Evolutionary conservation across 2,888 invertebrate species (phyloP).

Genomic region (Rugalucina vietnamica): DNA sequence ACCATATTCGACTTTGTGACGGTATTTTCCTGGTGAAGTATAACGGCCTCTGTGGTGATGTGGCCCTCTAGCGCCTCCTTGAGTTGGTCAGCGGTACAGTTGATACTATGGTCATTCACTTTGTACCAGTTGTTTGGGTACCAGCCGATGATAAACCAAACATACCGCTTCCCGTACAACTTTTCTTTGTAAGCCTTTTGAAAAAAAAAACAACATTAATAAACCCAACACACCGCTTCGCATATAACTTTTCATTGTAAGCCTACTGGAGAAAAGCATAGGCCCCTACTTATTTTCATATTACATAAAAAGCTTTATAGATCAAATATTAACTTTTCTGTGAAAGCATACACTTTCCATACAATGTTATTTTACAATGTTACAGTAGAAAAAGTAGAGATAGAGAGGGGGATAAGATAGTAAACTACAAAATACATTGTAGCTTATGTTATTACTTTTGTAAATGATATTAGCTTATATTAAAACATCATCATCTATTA

Average conservation of each 20-base stretch:
- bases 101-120: conserved; percentile 90
- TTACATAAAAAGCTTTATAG: no score
- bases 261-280: no score
- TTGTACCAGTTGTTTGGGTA: conserved; percentile 99
- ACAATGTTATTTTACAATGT: no score
- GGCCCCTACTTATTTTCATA: no score
- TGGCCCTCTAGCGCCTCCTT: conserved; percentile 97
- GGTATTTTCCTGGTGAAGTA: conserved; percentile 97
- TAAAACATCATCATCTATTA: no score
- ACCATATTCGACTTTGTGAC: conserved; percentile 96
- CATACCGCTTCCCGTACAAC: conserved; percentile 97
- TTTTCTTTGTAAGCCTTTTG: conserved; percentile 93
- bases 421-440: no score
- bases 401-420: no score
- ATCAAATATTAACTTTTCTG: no score
- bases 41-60: conserved; percentile 98
- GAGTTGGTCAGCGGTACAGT: conserved; percentile 97
- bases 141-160: conserved; percentile 99
- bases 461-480: no score
- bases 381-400: no score
- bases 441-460: no score
- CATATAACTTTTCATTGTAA: conserved; percentile 96
- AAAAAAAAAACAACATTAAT: conserved; percentile 99
- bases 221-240: conserved; percentile 98
- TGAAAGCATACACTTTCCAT: no score